phyloP scores from a whole-genome alignment of 1,140 invertebrate genomes.

The Latrodectus geometricus region DNA sequence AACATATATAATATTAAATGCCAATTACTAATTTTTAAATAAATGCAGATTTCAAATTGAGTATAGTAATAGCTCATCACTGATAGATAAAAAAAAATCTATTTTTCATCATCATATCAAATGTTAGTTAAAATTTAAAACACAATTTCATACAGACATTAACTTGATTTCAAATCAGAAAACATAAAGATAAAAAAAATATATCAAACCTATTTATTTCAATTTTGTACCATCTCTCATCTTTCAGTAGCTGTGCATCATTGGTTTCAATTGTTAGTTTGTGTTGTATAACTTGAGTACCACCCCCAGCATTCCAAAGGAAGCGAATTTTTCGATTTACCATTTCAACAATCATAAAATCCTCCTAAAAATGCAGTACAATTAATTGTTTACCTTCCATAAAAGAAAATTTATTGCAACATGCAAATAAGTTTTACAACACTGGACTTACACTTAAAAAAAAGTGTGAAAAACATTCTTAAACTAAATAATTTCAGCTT shows the following conservation, averaged over 20 bases:
- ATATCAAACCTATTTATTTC: constrained; percentile 74
- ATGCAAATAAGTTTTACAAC: no score
- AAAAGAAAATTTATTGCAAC: background rate
- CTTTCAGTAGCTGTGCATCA: constrained; percentile 73
- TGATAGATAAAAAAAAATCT: no score
- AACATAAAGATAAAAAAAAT: background rate
- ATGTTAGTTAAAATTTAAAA: background rate
- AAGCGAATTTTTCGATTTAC: constrained; percentile 80
- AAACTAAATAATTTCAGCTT: no score
- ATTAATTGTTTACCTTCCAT: background rate
- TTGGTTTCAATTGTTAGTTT: constrained; percentile 72
- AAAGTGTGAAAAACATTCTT: no score
- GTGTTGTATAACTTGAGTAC: constrained; percentile 74
- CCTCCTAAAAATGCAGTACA: constrained; percentile 68
- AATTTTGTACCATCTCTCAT: constrained; percentile 80
- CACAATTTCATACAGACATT: background rate
- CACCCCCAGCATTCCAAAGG: constrained; percentile 82
- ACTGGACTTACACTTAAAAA: no score
- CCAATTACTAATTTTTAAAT: no score
- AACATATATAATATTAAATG: no score
- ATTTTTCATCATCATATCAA: no score
- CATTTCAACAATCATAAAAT: constrained; percentile 85
- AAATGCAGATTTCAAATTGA: no score
- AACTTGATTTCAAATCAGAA: background rate
- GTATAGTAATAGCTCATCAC: no score